phyloP scores from a whole-genome alignment of 2,113 vertebrate species.

The Cebidichthys violaceus region DNA sequence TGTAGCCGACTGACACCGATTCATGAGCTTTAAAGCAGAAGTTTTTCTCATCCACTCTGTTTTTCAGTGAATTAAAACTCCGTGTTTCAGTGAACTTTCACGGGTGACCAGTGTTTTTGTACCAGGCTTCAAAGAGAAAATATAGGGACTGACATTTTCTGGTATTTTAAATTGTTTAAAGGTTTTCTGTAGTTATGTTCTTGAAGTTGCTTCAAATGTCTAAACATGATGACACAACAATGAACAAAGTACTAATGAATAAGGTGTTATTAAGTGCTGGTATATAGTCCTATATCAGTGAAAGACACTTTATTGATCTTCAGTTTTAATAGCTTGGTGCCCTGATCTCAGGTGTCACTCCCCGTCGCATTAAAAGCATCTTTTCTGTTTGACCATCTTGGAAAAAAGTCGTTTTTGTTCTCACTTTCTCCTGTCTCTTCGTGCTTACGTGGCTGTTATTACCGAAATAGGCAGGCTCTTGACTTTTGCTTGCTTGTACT shows the following conservation, averaged over 20 bases:
- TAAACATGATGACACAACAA: neutral
- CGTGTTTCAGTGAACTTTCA: neutral
- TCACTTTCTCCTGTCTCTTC: neutral
- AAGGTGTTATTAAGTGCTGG: neutral
- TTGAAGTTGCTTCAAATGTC: neutral
- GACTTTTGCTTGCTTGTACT: slow-evolving; percentile 2
- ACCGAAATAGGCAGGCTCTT: neutral
- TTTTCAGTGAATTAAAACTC: neutral
- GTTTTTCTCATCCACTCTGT: neutral
- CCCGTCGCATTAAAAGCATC: neutral
- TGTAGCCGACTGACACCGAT: neutral
- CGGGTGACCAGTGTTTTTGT: neutral
- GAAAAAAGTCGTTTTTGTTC: neutral
- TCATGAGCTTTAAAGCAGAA: neutral
- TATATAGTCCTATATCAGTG: neutral
- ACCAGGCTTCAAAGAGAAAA: neutral
- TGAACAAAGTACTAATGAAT: too few relatives aligned
- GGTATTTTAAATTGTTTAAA: neutral
- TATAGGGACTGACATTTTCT: neutral
- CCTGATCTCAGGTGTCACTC: neutral
- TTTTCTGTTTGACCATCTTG: neutral
- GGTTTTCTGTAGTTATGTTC: neutral
- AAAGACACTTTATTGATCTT: slow-evolving; percentile 6
- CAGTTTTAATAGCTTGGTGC: neutral
- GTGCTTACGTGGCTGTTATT: slow-evolving; percentile 1